Base-by-base conservation (phyloP, 1,140 invertebrate genomes). In the Rhagoletis zephyria region DNA sequence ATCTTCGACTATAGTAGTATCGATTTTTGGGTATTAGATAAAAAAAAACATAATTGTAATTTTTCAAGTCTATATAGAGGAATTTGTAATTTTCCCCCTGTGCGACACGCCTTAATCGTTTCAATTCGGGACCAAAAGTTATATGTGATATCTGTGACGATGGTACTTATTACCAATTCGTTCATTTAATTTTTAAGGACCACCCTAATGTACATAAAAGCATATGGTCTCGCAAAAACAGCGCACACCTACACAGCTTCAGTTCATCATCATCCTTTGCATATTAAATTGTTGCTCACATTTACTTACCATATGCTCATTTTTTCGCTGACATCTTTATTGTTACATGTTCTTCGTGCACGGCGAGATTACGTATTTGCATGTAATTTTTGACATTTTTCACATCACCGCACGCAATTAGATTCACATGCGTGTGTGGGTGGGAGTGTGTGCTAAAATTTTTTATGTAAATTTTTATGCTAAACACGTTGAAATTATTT, bases 401-500 rank as follows among this genome's bases (percentile, higher is more conserved):
- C n/a, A 56, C 51, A 19, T 19, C 3, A 2, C 14, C 9, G 10
- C 16, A 5, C n/a, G 0, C 6, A 56, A 56, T 19, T 56, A 81
- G 9, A 30, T 81, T 19, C 19, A 0, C 9, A 30, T 12, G 4
- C 14, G 9, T 3, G 2, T 2, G 51, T 56, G 51, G 51, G 10
- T 10, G 5, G 2, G 51, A 1, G 51, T 56, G 5, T 51, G 70
- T 19, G 4, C 40, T 77, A 14, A 30, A 0, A 30, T 30, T 61
- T 61, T 86, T 63, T 61, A 86, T 86, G 59, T 3, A 86, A 42
- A 63, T 90, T 89, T 88, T 90, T 74, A 87, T 85, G n/a, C 86
- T n/a, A 89, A 90, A 89, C 90, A 89, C 89, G 90, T 91, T 90
- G 88, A 90, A 90, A 90, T 90, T 91, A 91, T 91, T 91, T 90